These are phyloP conservation scores for Sarcophaga caerulescens DNA, from an alignment of 2,888 invertebrate species.

Conservation along the genomic window DNA sequence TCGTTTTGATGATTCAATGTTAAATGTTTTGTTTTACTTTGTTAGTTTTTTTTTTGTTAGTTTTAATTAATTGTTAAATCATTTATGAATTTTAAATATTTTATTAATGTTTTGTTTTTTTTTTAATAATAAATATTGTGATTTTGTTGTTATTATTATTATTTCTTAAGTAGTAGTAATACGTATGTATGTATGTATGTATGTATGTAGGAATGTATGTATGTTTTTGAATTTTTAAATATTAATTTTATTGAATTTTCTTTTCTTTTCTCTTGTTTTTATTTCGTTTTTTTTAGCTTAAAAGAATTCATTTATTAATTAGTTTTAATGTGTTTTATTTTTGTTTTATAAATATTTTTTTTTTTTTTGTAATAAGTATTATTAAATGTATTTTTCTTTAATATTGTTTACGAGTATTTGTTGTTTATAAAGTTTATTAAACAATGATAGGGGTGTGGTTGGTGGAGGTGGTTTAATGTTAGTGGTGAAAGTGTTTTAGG, in stretches of 20 bases:
- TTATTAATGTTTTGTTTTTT: constrained; percentile 34
- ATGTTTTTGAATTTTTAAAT: too few relatives aligned
- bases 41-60: too few relatives aligned
- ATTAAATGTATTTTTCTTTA: constrained; percentile 28
- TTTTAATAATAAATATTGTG: constrained; percentile 50
- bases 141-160: constrained; percentile 46
- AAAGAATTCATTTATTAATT: constrained; percentile 41
- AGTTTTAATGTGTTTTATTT: constrained; percentile 8
- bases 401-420: constrained; percentile 14
- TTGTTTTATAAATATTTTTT: constrained; percentile 16
- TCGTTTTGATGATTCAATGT: too few relatives aligned
- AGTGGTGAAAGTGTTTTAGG: neutral
- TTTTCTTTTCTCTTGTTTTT: constrained; percentile 17
- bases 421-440: constrained; percentile 50
- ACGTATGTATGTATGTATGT: constrained; percentile 47
- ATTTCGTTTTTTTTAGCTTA: constrained; percentile 46
- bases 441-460: constrained; percentile 4
- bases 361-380: constrained; percentile 11
- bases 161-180: constrained; percentile 66
- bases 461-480: neutral
- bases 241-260: too few relatives aligned
- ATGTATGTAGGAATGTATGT: too few relatives aligned
- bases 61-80: constrained; percentile 15
- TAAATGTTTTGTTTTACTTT: too few relatives aligned
- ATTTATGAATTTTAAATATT: constrained; percentile 10